Evolutionary conservation across 2,888 invertebrate genomes (phyloP), one percentile per base, ranked within the genome.

Genomic region (Lasioglossum figueresi): DNA sequence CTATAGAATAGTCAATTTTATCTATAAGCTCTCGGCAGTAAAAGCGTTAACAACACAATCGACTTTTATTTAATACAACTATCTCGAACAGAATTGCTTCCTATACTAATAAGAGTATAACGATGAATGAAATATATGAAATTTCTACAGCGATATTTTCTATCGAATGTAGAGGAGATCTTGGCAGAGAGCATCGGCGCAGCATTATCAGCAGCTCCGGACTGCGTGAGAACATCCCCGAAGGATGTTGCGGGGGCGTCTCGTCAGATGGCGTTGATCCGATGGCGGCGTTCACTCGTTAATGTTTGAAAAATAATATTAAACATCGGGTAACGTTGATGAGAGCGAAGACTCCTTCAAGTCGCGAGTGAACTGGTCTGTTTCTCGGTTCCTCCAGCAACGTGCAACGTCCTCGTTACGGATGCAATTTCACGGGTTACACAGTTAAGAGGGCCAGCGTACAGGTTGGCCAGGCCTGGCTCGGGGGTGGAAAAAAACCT

Each of bases 351-450:
- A 48, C 14, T 74, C 34, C 43, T 34, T 66, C 19, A 34, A 45
- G 66, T 45, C 27, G 70, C n/a, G 10, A 40, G 79, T 19, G 76
- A 83, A 23, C 27, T 10, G 34, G 59, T 19, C 52, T 14, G 34
- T 8, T n/a, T 48, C 5, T 71, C n/a, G 31, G 27, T 63, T 63
- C 31, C 71, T 82, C 52, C 78, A 84, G 88, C 83, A 84, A 84
- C 77, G 80, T 83, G 81, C 88, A 88, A 87, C 74, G 71, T 78
- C 89, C 88, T 90, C 84, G 90, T 89, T 91, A 89, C 89, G 90
- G 92, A 90, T 90, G 92, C 91, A 93, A 93, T 94, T 93, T 92
- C 89, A 91, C 89, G 87, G 91, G 89, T 88, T 92, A 91, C 89
- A 90, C 77, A 83, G 72, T 77, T 79, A 80, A 75, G 76, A 80